phyloP scores from a whole-genome alignment of 1,140 invertebrate genomes.

The Lordiphosa mommai region DNA sequence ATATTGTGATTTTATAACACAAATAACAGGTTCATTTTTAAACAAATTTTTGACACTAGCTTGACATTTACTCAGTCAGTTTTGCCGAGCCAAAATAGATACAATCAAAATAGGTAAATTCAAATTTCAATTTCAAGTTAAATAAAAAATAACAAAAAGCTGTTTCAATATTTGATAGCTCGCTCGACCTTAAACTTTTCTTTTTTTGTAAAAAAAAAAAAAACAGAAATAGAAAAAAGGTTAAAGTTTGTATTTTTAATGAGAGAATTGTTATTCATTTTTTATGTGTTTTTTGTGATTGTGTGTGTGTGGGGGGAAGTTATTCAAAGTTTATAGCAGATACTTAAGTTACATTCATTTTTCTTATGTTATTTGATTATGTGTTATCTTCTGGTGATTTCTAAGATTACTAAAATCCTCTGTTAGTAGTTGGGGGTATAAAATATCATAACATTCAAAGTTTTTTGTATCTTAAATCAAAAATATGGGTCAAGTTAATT shows the following conservation, averaged over 20 bases:
- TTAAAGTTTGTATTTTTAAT: slow-evolving; percentile 37
- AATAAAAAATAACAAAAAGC: slow-evolving; percentile 57
- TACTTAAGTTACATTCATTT: no score
- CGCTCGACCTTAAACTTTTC: slow-evolving; percentile 59
- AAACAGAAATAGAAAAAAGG: slow-evolving; percentile 23
- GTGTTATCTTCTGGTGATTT: no score
- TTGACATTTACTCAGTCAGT: background rate
- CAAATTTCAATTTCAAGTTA: slow-evolving; percentile 35
- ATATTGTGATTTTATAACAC: slow-evolving; percentile 22
- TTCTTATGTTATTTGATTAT: no score
- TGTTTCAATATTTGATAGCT: slow-evolving; percentile 63
- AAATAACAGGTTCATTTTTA: slow-evolving; percentile 31
- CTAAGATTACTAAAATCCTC: background rate
- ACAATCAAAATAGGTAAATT: slow-evolving; percentile 62
- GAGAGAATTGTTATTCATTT: slow-evolving; percentile 28
- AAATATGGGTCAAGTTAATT: no score
- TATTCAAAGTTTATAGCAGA: no score
- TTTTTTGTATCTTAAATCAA: no score
- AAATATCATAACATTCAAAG: no score
- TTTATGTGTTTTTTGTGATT: background rate
- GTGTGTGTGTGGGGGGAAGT: no score
- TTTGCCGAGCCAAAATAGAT: slow-evolving; percentile 15
- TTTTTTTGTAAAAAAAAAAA: slow-evolving; percentile 24
- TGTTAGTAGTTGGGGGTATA: no score
- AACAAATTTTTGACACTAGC: slow-evolving; percentile 21